phyloP scores from a whole-genome alignment of 2,113 vertebrate species.

The Nothoprocta perdicaria region DNA sequence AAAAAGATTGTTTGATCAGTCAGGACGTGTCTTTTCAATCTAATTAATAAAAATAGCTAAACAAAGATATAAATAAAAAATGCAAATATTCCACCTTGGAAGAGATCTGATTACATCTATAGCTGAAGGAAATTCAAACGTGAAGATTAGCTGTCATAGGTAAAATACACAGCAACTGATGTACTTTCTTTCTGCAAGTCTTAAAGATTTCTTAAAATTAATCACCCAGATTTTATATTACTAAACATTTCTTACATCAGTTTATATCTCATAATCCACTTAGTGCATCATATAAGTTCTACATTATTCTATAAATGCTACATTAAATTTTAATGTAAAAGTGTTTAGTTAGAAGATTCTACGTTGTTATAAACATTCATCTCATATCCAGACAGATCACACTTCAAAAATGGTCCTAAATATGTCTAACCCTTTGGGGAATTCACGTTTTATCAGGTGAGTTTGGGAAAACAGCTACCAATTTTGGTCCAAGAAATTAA shows the following conservation, averaged over 20 bases:
- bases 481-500: not conserved
- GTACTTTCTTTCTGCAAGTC: not conserved
- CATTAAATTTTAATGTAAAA: not conserved
- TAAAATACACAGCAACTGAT: not conserved
- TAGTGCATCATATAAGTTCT: not conserved
- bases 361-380: not conserved
- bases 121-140: not conserved
- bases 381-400: not conserved
- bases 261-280: not conserved
- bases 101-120: not conserved
- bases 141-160: not conserved
- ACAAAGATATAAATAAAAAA: not conserved
- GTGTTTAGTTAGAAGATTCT: not conserved
- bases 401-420: not conserved
- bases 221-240: not conserved
- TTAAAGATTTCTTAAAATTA: not conserved
- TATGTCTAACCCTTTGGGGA: not conserved
- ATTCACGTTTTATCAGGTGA: not conserved
- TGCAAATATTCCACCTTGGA: not conserved
- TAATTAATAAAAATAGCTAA: not conserved
- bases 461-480: not conserved
- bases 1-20: not conserved
- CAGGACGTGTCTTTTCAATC: not conserved
- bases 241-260: not conserved
- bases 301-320: not conserved